These are phyloP conservation scores for Micropoecilia bifurca DNA, from an alignment of 2,797 vertebrate genomes.

Conservation along the genomic window DNA sequence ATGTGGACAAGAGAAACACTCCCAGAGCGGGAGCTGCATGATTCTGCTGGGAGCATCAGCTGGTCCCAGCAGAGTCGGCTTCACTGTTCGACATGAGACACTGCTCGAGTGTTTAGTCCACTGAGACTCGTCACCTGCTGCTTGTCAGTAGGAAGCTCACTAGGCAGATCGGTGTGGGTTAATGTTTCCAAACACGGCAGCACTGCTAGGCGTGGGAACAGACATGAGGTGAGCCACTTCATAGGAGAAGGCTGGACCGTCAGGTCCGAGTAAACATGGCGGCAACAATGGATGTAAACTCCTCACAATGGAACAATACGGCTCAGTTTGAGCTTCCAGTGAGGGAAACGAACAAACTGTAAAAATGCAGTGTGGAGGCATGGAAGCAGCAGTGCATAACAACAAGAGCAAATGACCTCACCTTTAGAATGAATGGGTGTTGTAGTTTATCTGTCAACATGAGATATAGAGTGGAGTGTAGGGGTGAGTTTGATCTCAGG, in stretches of 20 bases:
- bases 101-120: constrained; percentile 48
- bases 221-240: constrained; percentile 20
- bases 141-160: constrained; percentile 37
- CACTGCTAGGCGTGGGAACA: constrained; percentile 55
- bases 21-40: constrained; percentile 29
- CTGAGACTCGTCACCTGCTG: constrained; percentile 53
- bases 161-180: constrained; percentile 41
- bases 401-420: constrained; percentile 34
- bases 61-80: constrained; percentile 31
- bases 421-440: constrained; percentile 48
- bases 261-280: constrained; percentile 30
- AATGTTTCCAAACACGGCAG: constrained; percentile 43
- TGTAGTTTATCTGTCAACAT: constrained; percentile 42
- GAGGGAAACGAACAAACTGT: constrained; percentile 24
- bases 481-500: constrained; percentile 27
- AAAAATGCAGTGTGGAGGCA: constrained; percentile 17
- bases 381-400: constrained; percentile 28
- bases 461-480: constrained; percentile 32
- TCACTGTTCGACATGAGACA: constrained; percentile 46
- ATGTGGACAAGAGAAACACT: constrained; percentile 33
- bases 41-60: constrained; percentile 22
- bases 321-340: constrained; percentile 14
- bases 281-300: constrained; percentile 36
- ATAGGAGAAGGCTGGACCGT: constrained; percentile 42
- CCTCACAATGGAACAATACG: constrained; percentile 11